A percentile compares a stretch with the other conserved stretches of the same genome.
These are phyloP conservation scores for Thalassoma bifasciatum DNA, from an alignment of 2,113 vertebrate species.

Conservation along the genomic window DNA sequence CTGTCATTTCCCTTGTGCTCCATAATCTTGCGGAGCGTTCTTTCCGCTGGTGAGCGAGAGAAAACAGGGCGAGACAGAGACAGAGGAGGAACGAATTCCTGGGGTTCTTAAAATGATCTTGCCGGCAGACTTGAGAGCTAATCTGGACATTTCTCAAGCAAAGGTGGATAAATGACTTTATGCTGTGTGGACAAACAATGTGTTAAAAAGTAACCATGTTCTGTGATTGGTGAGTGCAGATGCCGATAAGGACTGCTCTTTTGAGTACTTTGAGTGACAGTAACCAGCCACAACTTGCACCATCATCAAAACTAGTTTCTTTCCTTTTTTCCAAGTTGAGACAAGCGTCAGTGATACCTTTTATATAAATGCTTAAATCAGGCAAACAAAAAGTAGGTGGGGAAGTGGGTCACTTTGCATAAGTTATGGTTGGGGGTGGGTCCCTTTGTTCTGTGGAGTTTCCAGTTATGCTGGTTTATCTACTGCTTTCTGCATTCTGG, in stretches of 20 bases:
- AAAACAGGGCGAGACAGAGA: slow-evolving; percentile 25
- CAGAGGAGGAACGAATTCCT: slow-evolving; percentile 63
- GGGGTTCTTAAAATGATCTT: slow-evolving; percentile 51
- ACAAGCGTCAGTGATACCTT: neutral
- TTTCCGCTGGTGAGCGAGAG: slow-evolving; percentile 53
- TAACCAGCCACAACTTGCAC: neutral
- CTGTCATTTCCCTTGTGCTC: slow-evolving; percentile 61
- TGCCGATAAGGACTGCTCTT: neutral
- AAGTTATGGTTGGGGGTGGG: neutral
- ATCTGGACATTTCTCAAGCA: slow-evolving; percentile 17
- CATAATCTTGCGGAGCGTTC: slow-evolving; percentile 67
- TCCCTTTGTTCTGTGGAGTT: neutral
- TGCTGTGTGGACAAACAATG: neutral
- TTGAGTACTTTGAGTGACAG: neutral
- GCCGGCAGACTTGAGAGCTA: slow-evolving; percentile 6
- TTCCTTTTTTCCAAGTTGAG: neutral
- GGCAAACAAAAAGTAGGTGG: neutral
- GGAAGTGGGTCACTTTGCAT: neutral
- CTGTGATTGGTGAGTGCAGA: neutral
- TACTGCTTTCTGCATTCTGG: neutral
- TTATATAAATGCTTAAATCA: neutral
- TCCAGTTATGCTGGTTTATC: slow-evolving; percentile 51
- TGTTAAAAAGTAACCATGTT: neutral
- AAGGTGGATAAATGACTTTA: neutral
- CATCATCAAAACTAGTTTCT: neutral